Conservation (phyloP, 2,888 invertebrate species). For the Scrobipalpa atriplicella region DNA sequence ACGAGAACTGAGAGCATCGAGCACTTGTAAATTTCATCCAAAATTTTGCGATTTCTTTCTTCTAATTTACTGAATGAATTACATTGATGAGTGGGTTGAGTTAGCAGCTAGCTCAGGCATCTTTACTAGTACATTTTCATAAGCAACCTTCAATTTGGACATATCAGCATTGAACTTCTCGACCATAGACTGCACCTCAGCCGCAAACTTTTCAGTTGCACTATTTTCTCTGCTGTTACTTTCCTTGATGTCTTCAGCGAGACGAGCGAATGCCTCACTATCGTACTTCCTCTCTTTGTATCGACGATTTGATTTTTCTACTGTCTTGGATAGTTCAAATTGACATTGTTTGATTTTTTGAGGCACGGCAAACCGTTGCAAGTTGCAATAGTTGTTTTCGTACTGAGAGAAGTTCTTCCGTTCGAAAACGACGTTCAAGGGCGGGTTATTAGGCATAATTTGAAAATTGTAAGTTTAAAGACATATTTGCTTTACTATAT, state of each 20-base stretch:
- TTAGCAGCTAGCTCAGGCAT: background rate
- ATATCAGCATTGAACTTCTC: background rate
- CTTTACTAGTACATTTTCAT: conserved; percentile 7
- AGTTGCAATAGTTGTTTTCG: background rate
- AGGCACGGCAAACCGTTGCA: background rate
- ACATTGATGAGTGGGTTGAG: background rate
- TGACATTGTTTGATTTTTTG: background rate
- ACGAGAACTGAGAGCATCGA: background rate
- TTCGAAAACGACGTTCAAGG: conserved; percentile 1
- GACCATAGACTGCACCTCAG: background rate
- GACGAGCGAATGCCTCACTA: background rate
- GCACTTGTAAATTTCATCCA: background rate
- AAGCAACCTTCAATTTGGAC: background rate
- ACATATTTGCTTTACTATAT: conserved; percentile 2
- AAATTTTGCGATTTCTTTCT: background rate
- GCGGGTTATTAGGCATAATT: conserved; percentile 9
- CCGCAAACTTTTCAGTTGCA: conserved; percentile 2
- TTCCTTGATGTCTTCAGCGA: conserved; percentile 4
- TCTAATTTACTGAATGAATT: background rate
- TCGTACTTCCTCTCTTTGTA: background rate
- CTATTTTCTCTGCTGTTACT: background rate
- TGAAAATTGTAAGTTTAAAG: background rate
- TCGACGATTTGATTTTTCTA: background rate
- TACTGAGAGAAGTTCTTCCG: background rate
- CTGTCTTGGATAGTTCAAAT: background rate